These are phyloP conservation scores for Dexiosoma caninum DNA, from an alignment of 2,888 invertebrate genomes.

Conservation along the genomic window DNA sequence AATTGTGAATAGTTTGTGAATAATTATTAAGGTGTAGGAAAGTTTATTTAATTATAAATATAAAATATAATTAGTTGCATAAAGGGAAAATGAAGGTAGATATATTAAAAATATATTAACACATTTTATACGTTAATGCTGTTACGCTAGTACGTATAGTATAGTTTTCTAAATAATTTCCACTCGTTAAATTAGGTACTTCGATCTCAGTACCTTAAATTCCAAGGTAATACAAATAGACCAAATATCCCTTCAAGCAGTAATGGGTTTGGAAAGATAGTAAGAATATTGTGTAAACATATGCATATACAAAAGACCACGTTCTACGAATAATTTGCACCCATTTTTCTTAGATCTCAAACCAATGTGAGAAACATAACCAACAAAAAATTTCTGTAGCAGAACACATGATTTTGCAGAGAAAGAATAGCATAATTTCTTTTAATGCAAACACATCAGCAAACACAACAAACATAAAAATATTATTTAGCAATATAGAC, in stretches of 20 bases:
- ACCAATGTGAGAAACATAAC: background rate
- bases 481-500: conserved; percentile 26
- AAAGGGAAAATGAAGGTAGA: background rate
- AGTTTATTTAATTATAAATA: background rate
- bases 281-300: background rate
- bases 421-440: background rate
- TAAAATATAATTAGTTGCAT: background rate
- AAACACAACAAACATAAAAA: background rate
- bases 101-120: too few relatives aligned
- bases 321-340: background rate
- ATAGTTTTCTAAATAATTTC: background rate
- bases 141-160: background rate
- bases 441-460: background rate
- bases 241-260: background rate
- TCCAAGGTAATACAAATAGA: background rate
- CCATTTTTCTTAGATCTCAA: background rate
- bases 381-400: background rate
- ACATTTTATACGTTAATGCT: background rate
- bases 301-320: background rate
- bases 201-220: conserved; percentile 43
- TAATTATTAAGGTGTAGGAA: too few relatives aligned
- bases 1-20: background rate
- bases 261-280: background rate
- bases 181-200: conserved; percentile 14
- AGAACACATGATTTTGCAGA: background rate